These are phyloP conservation scores for Progne subis DNA, from an alignment of 2,113 vertebrate genomes.

Conservation along the genomic window DNA sequence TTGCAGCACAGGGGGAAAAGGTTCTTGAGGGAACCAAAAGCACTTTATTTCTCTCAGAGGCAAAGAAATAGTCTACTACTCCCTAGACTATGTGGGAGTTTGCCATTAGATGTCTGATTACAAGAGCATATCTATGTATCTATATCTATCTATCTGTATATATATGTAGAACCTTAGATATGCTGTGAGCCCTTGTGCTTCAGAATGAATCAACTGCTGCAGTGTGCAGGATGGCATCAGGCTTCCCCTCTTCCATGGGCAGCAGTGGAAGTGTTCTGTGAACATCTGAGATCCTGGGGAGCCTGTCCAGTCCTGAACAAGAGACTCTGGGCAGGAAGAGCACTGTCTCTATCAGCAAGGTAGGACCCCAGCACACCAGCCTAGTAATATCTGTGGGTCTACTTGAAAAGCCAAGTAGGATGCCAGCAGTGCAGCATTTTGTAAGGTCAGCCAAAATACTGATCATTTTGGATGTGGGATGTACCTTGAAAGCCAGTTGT, in stretches of 20 bases:
- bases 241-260: not conserved
- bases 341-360: not conserved
- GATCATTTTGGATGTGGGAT: not conserved
- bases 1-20: not conserved
- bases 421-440: not conserved
- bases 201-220: not conserved
- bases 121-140: not conserved
- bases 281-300: not conserved
- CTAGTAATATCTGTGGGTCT: not conserved
- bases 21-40: not conserved
- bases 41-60: not conserved
- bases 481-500: conserved; percentile 85
- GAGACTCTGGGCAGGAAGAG: not conserved
- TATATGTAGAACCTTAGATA: not conserved
- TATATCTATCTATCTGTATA: not conserved
- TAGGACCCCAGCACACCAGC: not conserved
- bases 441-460: not conserved
- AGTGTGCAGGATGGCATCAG: not conserved
- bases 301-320: not conserved
- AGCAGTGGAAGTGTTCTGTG: not conserved
- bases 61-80: not conserved
- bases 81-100: not conserved
- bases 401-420: not conserved
- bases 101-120: not conserved
- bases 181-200: not conserved